Evolutionary conservation across 2,888 invertebrate species (phyloP), one percentile per base, ranked within the genome.

Genomic region (Meghimatium bilineatum): DNA sequence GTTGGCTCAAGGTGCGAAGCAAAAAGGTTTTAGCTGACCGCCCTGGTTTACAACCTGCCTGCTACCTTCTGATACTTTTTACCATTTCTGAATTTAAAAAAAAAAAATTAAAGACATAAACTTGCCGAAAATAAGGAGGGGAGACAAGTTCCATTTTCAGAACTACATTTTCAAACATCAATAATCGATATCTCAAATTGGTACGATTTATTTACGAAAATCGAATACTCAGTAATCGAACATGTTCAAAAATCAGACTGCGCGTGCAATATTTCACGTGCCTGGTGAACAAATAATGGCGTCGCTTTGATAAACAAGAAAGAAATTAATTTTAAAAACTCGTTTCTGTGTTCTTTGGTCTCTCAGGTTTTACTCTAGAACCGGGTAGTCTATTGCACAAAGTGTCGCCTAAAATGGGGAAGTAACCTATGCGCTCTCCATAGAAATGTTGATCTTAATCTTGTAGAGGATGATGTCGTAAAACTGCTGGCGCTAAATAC

Each of bases 401-500:
- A 38, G 63, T 63, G n/a, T 77, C 77, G 63, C 34, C 38, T 36
- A 66, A 60, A 63, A 38, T 63, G 34, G 34, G n/a, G 34, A 77
- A 26, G 63, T 26, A 38, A 66, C 56, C 23, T 23, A 20, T 14
- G 17, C 17, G 10, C 29, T 36, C 74, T 74, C 14, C 32, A 17
- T 20, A n/a, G 38, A 77, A 26, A 44, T 77, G 77, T 77, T 77
- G 77, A 66, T 52, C n/a, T 36, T 77, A 38, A 36, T 26, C 60
- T 76, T n/a, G 26, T 10, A 63, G 63, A 52, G n/a, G 38, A 63
- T 29, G 63, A 38, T 36, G 60, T 36, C 77, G 29, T 77, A 77
- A 77, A 77, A 77, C 63, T 63, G 63, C 63, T 77, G 36, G 63
- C 63, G 63, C 63, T 77, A 77, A 77, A 60, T 38, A 77, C 63